Evolutionary conservation across 30 jellyfish, hydroid and myxozoan species (phyloP), one percentile per base, ranked within the genome.

Genomic region (Hydractinia echinata): DNA sequence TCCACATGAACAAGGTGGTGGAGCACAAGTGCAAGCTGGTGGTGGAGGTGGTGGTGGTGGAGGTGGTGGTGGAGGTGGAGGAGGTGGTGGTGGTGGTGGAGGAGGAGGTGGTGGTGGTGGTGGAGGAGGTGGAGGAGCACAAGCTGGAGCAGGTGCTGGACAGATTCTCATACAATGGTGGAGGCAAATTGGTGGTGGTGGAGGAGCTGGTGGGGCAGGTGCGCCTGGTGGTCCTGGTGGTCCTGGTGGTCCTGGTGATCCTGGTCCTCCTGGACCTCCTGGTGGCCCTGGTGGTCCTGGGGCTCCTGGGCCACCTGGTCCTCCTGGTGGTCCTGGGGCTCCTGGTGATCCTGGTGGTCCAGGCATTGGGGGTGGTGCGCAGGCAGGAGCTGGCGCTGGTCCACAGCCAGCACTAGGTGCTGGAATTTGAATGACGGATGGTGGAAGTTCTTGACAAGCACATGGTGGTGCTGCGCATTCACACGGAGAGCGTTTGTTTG

Each of bases 1-100:
- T 4, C 83, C 83, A 74, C 83, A 74, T 44, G 88, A 85, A 61
- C 87, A 76, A 67, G 96, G 82, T 10, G 91, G 91, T 68, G 88
- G 90, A 82, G 96, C 88, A 56, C 94, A 86, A 6, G 87, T 84
- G 84, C 88, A 86, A 19, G 89, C 91, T 78, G 97, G 97, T 74
- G 67, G 0, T 66, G 94, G 88, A 11, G 87, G 86, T 70, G 54
- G 48, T 68, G 79, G 79, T 68, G 79, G 79, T 68, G 84, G 79
- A 5, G 85, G 84, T 6, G 94, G 94, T 7, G 90, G 90, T 5
- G 85, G 81, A 20, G 70, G 64, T 56, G 97, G 97, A 74, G 97
- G 94, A 68, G 97, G 96, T 78, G 97, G 97, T 73, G 97, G 94
- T 85, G 97, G 96, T 67, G 97, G 97, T 39, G 96, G 95, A 50